Evolutionary conservation across 2,797 vertebrate genomes (phyloP), one percentile per base, ranked within the genome.

Genomic region (Semaprochilodus insignis): DNA sequence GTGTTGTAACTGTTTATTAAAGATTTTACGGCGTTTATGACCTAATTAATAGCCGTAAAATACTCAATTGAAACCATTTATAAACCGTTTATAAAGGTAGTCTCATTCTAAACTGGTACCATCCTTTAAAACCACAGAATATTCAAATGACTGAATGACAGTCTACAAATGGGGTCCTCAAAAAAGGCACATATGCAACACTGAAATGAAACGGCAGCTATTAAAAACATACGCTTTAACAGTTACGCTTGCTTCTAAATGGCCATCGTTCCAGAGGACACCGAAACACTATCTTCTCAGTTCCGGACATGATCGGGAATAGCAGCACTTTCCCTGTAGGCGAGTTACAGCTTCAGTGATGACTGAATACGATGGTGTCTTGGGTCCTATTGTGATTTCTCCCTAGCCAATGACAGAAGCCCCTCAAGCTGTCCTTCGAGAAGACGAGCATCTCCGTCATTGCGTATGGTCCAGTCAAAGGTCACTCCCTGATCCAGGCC

Each of bases 401-500:
- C 84, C 27, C 27, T 16, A 34, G 90, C 90, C 25, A 91, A 74
- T 34, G 86, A 83, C 84, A 94, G 83, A 44, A 99, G 88, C 0
- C 80, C 54, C 72, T 88, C 89, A 83, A 99, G 86, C 91, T 99
- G 96, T 44, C 93, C 34, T 0, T 94, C 91, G 85, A 98, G 86
- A 0, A 59, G 69, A n/a, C 59, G 75, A 27, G 83, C 76, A 0
- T 94, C 91, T 0, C 91, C 92, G 0, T 98, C 91, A 0, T 99
- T 99, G 77, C 76, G 91, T 83, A 99, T 90, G 81, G 93, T 92
- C 95, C 96, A 97, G 44, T 99, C 95, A 57, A 96, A 98, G 31
- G 83, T 10, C 77, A 95, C 91, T 0, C 94, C 93, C 0, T 91
- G 80, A 89, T 99, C 98, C 92, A 99, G 89, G n/a, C 96, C 97